Evolutionary conservation across 2,797 vertebrate species (phyloP), one percentile per base, ranked within the genome.

Genomic region (Xerus rutilus): DNA sequence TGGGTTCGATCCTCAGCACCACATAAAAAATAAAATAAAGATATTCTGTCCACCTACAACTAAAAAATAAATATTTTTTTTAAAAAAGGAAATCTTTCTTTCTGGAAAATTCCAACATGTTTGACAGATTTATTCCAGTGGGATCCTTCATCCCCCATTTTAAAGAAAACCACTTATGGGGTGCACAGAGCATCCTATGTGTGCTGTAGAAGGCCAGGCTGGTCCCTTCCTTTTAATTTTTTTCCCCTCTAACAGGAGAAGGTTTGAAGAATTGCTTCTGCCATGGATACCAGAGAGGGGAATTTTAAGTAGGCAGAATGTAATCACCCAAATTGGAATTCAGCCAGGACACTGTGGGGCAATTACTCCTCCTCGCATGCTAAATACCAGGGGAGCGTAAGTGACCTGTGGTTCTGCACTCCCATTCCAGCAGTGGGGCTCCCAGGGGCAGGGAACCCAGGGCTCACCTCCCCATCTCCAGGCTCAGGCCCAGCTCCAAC

Each of bases 231-330:
- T 83, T 93, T 89, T 82, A 10, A 25, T 81, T 52, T 13, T 54
- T 14, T 13, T 62, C 0, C 13, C 91, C 74, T 43, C 74, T 14
- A 74, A 86, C 90, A 87, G 91, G 96, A 97, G 94, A 88, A 91
- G 88, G 89, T 91, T 94, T 97, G 95, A 96, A 96, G 97, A 91
- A 96, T 96, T 65, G 95, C 93, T 95, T 96, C 95, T 94, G 86
- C 96, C 95, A 73, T 96, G 97, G 95, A 97, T 95, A 93, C 91
- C 86, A 35, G 94, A 89, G 96, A 95, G 85, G 95, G 92, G 97
- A 96, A 97, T 97, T 95, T 97, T 97, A 97, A 97, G 94, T 88
- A 97, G 97, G 96, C 96, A 96, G 97, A 97, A 95, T 96, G 95
- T 93, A 97, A 97, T 98, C 97, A 96, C 95, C 95, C 97, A 95